phyloP scores from a whole-genome alignment of 2,888 invertebrate genomes.

The Caenorhabditis imperialis region DNA sequence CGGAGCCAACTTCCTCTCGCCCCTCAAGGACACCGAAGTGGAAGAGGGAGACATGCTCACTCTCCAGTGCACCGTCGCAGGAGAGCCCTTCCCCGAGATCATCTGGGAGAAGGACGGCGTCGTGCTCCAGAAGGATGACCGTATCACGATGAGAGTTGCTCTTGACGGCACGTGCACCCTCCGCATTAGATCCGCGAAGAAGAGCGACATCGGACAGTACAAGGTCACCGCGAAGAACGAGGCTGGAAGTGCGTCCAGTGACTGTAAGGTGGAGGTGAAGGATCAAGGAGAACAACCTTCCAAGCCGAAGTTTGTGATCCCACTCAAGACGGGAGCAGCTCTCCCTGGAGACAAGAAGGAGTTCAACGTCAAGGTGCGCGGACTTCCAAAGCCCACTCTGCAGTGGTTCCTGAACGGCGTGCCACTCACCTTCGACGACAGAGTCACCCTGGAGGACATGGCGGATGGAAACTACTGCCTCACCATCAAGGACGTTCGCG shows the following conservation, averaged over 20 bases:
- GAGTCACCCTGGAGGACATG: constrained; percentile 80
- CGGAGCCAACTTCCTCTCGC: constrained; percentile 72
- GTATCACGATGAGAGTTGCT: constrained; percentile 71
- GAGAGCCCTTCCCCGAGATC: constrained; percentile 79
- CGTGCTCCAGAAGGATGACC: constrained; percentile 69
- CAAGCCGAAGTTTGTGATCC: constrained; percentile 79
- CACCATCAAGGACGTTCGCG: constrained; percentile 85
- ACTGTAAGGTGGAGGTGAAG: constrained; percentile 69
- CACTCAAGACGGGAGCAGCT: constrained; percentile 73
- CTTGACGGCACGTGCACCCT: constrained; percentile 75
- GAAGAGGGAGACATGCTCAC: constrained; percentile 83
- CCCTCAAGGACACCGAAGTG: constrained; percentile 71
- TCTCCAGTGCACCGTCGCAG: constrained; percentile 78
- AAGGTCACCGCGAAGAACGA: constrained; percentile 70
- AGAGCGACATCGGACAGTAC: constrained; percentile 75
- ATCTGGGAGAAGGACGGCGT: constrained; percentile 71
- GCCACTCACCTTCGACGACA: constrained; percentile 62
- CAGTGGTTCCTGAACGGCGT: constrained; percentile 78
- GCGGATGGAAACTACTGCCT: constrained; percentile 85
- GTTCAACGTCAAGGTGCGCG: constrained; percentile 79
- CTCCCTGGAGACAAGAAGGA: constrained; percentile 86
- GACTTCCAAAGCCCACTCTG: constrained; percentile 79
- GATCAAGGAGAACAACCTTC: constrained; percentile 67
- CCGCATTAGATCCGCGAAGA: constrained; percentile 70
- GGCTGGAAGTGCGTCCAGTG: constrained; percentile 61